A percentile compares a stretch with the other conserved stretches of the same genome.
phyloP scores from a whole-genome alignment of 2,888 invertebrate genomes.

The Volucella zonaria region DNA sequence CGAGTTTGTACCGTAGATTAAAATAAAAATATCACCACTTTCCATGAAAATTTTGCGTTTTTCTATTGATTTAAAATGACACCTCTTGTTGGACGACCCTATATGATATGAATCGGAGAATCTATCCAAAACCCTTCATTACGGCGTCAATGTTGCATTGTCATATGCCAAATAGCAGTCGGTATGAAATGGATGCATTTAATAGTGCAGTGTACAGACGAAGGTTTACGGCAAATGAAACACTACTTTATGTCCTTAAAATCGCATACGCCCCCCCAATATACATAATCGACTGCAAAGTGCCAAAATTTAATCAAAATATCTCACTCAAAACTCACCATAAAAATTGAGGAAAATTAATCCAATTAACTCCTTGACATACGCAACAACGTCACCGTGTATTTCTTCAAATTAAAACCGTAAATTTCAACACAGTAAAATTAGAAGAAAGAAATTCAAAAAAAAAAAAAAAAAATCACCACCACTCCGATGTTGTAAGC shows the following conservation, averaged over 20 bases:
- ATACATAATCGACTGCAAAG: background rate
- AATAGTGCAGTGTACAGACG: no score
- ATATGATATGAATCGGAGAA: no score
- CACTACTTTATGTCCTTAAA: background rate
- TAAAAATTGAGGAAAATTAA: constrained; percentile 36
- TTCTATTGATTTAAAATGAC: no score
- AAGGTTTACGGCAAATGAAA: no score
- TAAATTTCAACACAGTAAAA: constrained; percentile 7
- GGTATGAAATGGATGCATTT: no score
- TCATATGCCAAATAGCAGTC: no score
- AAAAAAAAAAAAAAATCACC: constrained; percentile 16
- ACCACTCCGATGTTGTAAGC: background rate
- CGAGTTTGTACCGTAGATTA: no score
- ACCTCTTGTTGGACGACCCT: no score
- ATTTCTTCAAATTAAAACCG: background rate
- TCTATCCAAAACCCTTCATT: no score
- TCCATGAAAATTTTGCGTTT: no score
- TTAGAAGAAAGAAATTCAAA: constrained; percentile 8
- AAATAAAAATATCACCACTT: no score
- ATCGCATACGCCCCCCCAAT: background rate
- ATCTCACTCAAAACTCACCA: constrained; percentile 33
- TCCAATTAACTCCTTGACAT: constrained; percentile 36
- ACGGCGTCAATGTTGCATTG: no score
- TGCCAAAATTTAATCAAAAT: background rate
- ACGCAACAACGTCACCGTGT: background rate